Base-by-base conservation (phyloP, 1,140 invertebrate genomes). In the Odontomachus brunneus region DNA sequence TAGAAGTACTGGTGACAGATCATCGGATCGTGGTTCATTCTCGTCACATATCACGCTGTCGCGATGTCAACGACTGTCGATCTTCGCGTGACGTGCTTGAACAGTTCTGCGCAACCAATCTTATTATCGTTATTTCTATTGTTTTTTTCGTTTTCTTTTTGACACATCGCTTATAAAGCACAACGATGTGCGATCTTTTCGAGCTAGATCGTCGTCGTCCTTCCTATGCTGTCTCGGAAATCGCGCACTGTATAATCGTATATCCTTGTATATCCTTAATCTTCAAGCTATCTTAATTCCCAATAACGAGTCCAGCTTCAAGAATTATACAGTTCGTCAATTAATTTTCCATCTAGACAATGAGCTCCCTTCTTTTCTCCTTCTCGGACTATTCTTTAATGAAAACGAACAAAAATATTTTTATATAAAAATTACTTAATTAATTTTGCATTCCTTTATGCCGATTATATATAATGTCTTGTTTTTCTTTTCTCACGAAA, bases 1-100 rank as follows among this genome's bases (percentile, higher is more conserved):
- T 93, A 94, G 87, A 94, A 94, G 60, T 94, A 93, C 69, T 90
- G 91, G 7, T 82, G 89, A 75, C 92, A 94, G 71, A 93, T 87
- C 26, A 89, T 74, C 57, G 89, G 59, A 84, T 93, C 90, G 90
- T 93, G 89, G 89, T 92, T 93, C 92, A 93, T 94, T 75, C 74
- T 92, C 24, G 63, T 86, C 49, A 72, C 83, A 84, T 88, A 73
- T 84, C 82, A 87, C 81, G 63, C 12, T 19, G 72, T 12, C 49
- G 67, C 67, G 71, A 74, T 60, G 84, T 71, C 82, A 75, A 86
- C 65, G 75, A 84, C 71, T 82, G 22, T 83, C 24, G 49, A 33
- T 83, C 33, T 76, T 22, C 73, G 51, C 48, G 15, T 57, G 19
- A 24, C 48, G 48, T 69, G 14, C 7, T n/a, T n/a, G n/a, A n/a